These are phyloP conservation scores for Anoplius nigerrimus DNA, from an alignment of 2,888 invertebrate species.

Conservation along the genomic window DNA sequence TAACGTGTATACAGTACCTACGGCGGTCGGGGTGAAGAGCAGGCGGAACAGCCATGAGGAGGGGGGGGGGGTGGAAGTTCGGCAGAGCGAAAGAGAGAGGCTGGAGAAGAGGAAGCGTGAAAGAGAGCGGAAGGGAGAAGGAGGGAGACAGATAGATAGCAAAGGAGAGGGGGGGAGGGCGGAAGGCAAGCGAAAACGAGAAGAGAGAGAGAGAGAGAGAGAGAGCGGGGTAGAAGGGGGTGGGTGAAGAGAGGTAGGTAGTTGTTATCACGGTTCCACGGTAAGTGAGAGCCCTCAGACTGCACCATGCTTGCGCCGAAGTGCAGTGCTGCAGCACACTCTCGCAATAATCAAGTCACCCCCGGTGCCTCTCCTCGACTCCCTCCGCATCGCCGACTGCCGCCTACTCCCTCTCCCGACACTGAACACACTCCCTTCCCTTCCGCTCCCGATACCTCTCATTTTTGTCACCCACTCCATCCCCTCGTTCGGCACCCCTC, in stretches of 20 bases:
- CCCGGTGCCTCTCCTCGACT: slow-evolving; percentile 6
- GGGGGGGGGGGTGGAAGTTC: slow-evolving; percentile 15
- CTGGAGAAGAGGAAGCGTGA: too few relatives aligned
- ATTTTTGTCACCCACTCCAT: slow-evolving; percentile 39
- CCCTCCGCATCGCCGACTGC: not conserved
- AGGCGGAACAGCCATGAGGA: slow-evolving; percentile 12
- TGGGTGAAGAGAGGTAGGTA: slow-evolving; percentile 43
- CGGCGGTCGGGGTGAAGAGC: not conserved
- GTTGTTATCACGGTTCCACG: slow-evolving; percentile 67
- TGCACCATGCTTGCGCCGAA: slow-evolving; percentile 52
- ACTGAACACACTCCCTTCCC: not conserved
- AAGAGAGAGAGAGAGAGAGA: slow-evolving; percentile 11
- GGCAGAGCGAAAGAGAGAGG: slow-evolving; percentile 1
- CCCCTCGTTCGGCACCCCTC: not conserved
- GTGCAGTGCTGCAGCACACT: slow-evolving; percentile 46
- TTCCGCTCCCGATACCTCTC: slow-evolving; percentile 5
- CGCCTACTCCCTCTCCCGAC: slow-evolving; percentile 9
- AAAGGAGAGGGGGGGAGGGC: not conserved
- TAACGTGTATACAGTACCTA: slow-evolving; percentile 16
- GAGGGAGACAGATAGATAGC: slow-evolving; percentile 2
- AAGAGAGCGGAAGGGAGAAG: not conserved
- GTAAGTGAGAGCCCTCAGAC: slow-evolving; percentile 65
- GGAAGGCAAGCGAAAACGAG: slow-evolving; percentile 1
- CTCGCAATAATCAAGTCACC: slow-evolving; percentile 57
- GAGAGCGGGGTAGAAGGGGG: not conserved